Base-by-base conservation (phyloP, 2,888 invertebrate genomes). In the Artemia sp. region DNA sequence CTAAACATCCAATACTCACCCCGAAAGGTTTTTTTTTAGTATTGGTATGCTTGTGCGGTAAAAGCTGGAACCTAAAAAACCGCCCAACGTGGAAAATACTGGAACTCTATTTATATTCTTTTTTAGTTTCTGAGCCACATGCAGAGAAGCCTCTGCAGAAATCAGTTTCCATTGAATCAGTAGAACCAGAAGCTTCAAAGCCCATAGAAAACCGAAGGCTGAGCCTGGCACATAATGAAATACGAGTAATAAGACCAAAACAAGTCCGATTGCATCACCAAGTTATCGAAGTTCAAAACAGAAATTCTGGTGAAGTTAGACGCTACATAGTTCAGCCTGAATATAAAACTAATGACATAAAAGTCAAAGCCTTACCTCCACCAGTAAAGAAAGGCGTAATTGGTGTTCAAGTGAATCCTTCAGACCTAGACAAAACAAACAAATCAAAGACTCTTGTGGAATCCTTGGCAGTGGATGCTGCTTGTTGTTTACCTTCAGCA, bases 231-330 rank as follows among this genome's bases (percentile, higher is more conserved):
- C 38, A 38, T 38, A 38, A 38, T 6, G 38, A 38, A 38, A 38
- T 38, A 38, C 38, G 38, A 38, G 38, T 38, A 38, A 38, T 38
- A 38, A 38, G 6, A 38, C 38, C 38, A 38, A 58, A 58, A 10
- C 24, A n/a, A n/a, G 24, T n/a, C 64, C 9, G 64, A 8, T 9
- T 10, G 9, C 64, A 58, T 58, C n/a, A n/a, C 64, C 64, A 58
- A 58, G 64, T 58, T n/a, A 58, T 58, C 24, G 64, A 58, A 58
- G 64, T 58, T n/a, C 64, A 58, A 10, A 58, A 58, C 64, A 9
- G 64, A 19, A 24, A 8, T 8, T 58, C 64, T 8, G 64, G 64
- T 58, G 64, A 58, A 58, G 24, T 58, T 1, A 58, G 24, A 58
- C n/a, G 64, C 14, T 58, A 19, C 24, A 58, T 58, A 19, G 64